Evolutionary conservation across 2,888 invertebrate genomes (phyloP).

Genomic region (Tetragnatha montana): DNA sequence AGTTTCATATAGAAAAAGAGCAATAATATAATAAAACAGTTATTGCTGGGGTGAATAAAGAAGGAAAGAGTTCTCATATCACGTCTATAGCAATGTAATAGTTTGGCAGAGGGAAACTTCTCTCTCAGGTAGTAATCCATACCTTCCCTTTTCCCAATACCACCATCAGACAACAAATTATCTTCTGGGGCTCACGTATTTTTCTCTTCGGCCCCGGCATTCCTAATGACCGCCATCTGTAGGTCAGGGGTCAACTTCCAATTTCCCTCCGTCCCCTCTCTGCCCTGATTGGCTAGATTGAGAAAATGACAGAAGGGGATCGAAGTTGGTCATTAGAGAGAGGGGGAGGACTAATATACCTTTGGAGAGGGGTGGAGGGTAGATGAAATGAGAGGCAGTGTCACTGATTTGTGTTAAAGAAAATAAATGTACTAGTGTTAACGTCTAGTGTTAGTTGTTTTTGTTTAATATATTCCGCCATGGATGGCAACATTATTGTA

Average conservation of each 20-base stretch:
- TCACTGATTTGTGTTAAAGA: constrained; percentile 59
- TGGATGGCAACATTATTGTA: no score
- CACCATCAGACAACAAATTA: constrained; percentile 19
- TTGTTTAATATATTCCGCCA: no score
- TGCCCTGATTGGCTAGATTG: constrained; percentile 13
- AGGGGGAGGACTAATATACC: constrained; percentile 43
- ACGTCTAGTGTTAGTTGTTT: no score
- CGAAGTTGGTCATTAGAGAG: constrained; percentile 52
- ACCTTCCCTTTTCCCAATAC: neutral
- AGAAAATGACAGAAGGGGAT: constrained; percentile 39
- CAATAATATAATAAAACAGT: no score
- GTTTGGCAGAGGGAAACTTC: no score
- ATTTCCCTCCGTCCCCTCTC: constrained; percentile 36
- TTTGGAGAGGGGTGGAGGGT: constrained; percentile 34
- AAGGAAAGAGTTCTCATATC: no score
- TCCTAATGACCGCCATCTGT: constrained; percentile 61
- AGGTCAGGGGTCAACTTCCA: constrained; percentile 67
- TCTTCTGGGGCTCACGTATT: constrained; percentile 10
- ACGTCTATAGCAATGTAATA: no score
- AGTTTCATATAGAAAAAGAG: no score
- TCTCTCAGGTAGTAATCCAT: neutral
- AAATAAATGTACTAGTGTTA: no score
- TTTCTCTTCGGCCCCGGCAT: constrained; percentile 29
- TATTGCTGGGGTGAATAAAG: no score
- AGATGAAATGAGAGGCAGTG: constrained; percentile 29